These are phyloP conservation scores for Leptoteleia sp. DNA, from an alignment of 1,140 invertebrate species.

Conservation along the genomic window DNA sequence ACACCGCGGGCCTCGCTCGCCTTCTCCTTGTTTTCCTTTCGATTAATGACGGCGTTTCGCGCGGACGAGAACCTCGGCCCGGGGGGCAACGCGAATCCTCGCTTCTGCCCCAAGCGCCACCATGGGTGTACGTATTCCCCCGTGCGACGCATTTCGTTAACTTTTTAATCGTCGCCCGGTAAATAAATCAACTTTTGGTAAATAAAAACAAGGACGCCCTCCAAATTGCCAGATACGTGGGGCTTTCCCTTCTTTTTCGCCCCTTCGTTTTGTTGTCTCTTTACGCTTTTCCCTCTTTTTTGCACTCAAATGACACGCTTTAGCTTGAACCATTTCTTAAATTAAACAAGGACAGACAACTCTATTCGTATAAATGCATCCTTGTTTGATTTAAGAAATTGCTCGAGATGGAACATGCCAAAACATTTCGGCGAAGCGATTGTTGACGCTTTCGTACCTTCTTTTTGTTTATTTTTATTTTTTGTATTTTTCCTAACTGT, in stretches of 20 bases:
- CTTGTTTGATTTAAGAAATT: no score
- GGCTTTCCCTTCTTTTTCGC: no score
- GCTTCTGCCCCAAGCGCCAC: not conserved
- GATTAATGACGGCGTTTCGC: slow-evolving; percentile 1
- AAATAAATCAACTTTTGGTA: slow-evolving; percentile 11
- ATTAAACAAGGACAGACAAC: no score
- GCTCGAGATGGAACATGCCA: no score
- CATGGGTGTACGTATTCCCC: slow-evolving; percentile 1
- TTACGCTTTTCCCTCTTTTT: no score
- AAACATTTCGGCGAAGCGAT: no score
- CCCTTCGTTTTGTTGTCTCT: not conserved
- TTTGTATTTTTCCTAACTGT: not conserved
- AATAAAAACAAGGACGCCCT: slow-evolving; percentile 17
- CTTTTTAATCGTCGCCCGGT: not conserved
- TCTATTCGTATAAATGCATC: no score
- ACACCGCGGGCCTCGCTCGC: slow-evolving; percentile 4
- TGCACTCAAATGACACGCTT: no score
- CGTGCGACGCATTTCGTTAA: not conserved
- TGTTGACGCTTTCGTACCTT: no score
- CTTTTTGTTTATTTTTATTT: not conserved
- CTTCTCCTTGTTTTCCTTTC: slow-evolving; percentile 1
- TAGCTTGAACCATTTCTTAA: no score
- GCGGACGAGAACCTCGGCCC: not conserved
- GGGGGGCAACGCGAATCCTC: not conserved
- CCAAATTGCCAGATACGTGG: not conserved